Percentiles rank a stretch among this genome's conserved stretches.
These are phyloP conservation scores for Ecdyonurus torrentis DNA, from an alignment of 2,888 invertebrate species.

Conservation along the genomic window DNA sequence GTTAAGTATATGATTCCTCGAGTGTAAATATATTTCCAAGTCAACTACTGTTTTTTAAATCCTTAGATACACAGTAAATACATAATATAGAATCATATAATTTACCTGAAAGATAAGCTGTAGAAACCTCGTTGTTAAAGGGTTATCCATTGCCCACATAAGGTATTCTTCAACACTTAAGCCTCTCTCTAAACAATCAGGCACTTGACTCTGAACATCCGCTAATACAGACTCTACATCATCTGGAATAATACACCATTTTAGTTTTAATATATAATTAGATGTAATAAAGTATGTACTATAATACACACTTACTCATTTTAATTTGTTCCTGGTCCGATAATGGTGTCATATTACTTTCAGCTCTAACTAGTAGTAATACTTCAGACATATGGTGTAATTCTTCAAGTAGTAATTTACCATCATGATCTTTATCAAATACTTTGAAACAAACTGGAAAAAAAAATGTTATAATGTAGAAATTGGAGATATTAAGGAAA, in stretches of 20 bases:
- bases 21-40: too few relatives aligned
- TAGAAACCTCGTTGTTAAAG: slow-evolving; percentile 48
- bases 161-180: slow-evolving; percentile 69
- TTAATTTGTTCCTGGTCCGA: too few relatives aligned
- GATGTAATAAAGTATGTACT: background rate
- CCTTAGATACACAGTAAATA: too few relatives aligned
- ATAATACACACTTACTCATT: too few relatives aligned
- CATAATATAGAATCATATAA: background rate
- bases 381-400: slow-evolving; percentile 58
- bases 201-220: slow-evolving; percentile 15
- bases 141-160: slow-evolving; percentile 65
- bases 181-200: slow-evolving; percentile 13
- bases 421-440: slow-evolving; percentile 74
- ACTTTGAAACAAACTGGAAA: slow-evolving; percentile 78
- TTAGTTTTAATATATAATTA: too few relatives aligned
- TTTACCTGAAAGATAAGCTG: slow-evolving; percentile 47
- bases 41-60: too few relatives aligned
- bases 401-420: slow-evolving; percentile 53
- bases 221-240: slow-evolving; percentile 17
- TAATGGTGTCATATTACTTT: slow-evolving; percentile 2
- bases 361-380: slow-evolving; percentile 38
- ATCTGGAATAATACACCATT: slow-evolving; percentile 9
- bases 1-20: too few relatives aligned
- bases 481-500: too few relatives aligned
- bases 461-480: too few relatives aligned